A percentile compares a stretch with the other conserved stretches of the same genome.
Evolutionary conservation across 2,888 invertebrate species (phyloP).

Genomic region (Parnassius smintheus): DNA sequence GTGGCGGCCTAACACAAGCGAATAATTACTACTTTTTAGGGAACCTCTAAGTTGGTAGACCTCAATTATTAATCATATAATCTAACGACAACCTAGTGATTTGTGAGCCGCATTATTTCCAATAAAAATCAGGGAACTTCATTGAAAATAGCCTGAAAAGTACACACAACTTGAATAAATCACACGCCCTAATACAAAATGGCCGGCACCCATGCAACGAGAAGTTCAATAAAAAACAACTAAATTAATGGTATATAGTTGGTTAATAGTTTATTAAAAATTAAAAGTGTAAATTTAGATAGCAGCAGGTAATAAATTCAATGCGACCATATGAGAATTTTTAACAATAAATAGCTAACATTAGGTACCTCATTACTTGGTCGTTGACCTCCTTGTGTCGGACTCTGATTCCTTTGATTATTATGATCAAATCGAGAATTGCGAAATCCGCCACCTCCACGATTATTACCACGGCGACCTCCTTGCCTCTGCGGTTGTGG

Average conservation of each 20-base stretch:
- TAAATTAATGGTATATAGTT: neutral
- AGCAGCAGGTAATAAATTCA: too few species aligned
- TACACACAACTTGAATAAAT: too few species aligned
- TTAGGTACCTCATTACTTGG: slow-evolving; percentile 60
- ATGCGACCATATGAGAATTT: slow-evolving; percentile 9
- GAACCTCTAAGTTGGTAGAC: too few species aligned
- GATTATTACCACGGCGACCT: slow-evolving; percentile 60
- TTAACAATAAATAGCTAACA: neutral
- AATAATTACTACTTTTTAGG: too few species aligned
- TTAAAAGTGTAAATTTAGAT: too few species aligned
- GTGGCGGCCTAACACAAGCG: too few species aligned
- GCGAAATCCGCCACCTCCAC: slow-evolving; percentile 56
- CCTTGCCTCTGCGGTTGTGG: slow-evolving; percentile 74
- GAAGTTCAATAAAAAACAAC: neutral
- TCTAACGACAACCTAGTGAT: too few species aligned
- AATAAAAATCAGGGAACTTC: too few species aligned
- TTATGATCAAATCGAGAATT: slow-evolving; percentile 70
- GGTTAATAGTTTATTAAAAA: too few species aligned
- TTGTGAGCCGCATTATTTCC: too few species aligned
- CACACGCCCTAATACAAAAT: slow-evolving; percentile 12
- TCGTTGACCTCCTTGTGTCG: slow-evolving; percentile 70
- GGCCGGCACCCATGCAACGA: slow-evolving; percentile 19
- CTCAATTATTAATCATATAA: too few species aligned
- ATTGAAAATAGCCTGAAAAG: too few species aligned
- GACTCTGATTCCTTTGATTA: slow-evolving; percentile 53